phyloP scores from a whole-genome alignment of 2,888 invertebrate species.

The Hoplodrina ambigua region DNA sequence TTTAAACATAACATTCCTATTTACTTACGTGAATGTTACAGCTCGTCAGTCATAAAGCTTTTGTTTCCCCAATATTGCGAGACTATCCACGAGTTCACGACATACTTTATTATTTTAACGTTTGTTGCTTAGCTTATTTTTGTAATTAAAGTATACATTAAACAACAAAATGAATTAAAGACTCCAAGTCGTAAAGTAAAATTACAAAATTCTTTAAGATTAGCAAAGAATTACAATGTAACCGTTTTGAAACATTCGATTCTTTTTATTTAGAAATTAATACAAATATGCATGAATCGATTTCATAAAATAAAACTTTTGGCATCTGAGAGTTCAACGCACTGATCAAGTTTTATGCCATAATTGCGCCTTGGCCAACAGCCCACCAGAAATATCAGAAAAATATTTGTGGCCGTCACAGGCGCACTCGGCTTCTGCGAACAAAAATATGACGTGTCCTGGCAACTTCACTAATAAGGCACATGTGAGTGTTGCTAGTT shows the following conservation, averaged over 20 bases:
- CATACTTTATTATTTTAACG: constrained; percentile 34
- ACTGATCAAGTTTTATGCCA: constrained; percentile 70
- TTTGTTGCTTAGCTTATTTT: constrained; percentile 38
- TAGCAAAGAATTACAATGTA: constrained; percentile 9
- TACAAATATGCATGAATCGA: constrained; percentile 33
- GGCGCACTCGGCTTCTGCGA: constrained; percentile 61
- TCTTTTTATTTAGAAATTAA: constrained; percentile 33
- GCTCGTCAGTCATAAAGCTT: constrained; percentile 30
- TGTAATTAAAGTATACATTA: constrained; percentile 26
- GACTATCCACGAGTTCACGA: constrained; percentile 18
- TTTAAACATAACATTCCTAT: constrained; percentile 28
- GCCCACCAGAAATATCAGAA: constrained; percentile 78
- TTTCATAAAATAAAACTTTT: constrained; percentile 38
- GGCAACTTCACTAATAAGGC: constrained; percentile 49
- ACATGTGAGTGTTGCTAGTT: constrained; percentile 46
- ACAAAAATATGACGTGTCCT: constrained; percentile 70
- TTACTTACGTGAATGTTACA: constrained; percentile 21
- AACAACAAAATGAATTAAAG: constrained; percentile 38
- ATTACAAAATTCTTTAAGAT: constrained; percentile 12
- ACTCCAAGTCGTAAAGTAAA: constrained; percentile 19
- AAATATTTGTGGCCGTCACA: constrained; percentile 77
- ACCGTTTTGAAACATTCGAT: constrained; percentile 19
- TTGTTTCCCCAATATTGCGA: constrained; percentile 32
- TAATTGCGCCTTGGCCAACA: constrained; percentile 68
- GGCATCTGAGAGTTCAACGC: constrained; percentile 72